A percentile compares a stretch with the other conserved stretches of the same genome.
phyloP scores from a whole-genome alignment of 2,888 invertebrate genomes.

The Polia nebulosa region DNA sequence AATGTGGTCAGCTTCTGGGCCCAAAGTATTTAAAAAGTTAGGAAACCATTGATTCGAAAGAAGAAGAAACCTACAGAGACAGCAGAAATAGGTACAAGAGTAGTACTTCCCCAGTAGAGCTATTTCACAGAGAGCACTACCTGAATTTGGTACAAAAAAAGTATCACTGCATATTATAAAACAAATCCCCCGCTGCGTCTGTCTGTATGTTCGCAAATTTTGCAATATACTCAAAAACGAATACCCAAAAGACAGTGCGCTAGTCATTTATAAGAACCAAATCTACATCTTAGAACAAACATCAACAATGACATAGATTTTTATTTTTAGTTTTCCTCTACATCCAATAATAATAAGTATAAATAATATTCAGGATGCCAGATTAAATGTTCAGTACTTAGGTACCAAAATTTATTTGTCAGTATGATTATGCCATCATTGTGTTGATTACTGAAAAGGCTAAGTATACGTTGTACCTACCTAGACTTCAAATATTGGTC shows the following conservation, averaged over 20 bases:
- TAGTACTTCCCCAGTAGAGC: no score
- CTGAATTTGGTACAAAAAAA: neutral
- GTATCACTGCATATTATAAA: no score
- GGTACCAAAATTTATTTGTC: neutral
- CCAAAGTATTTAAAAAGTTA: no score
- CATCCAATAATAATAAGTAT: neutral
- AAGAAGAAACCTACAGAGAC: neutral
- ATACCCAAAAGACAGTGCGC: no score
- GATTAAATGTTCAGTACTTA: neutral
- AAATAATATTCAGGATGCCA: neutral
- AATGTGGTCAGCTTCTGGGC: no score
- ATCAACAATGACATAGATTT: neutral
- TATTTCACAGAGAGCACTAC: neutral
- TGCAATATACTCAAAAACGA: no score
- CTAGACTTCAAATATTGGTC: neutral
- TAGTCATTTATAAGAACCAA: no score
- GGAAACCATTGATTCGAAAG: no score
- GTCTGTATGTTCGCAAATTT: no score
- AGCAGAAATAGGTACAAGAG: neutral
- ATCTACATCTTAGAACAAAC: neutral
- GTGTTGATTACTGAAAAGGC: neutral
- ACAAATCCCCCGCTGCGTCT: no score
- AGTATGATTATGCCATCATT: slow-evolving; percentile 2
- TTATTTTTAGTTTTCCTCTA: no score
- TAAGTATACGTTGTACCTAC: neutral